Evolutionary conservation across 2,888 invertebrate genomes (phyloP), one percentile per base, ranked within the genome.

Genomic region (Stenodera caucasica): DNA sequence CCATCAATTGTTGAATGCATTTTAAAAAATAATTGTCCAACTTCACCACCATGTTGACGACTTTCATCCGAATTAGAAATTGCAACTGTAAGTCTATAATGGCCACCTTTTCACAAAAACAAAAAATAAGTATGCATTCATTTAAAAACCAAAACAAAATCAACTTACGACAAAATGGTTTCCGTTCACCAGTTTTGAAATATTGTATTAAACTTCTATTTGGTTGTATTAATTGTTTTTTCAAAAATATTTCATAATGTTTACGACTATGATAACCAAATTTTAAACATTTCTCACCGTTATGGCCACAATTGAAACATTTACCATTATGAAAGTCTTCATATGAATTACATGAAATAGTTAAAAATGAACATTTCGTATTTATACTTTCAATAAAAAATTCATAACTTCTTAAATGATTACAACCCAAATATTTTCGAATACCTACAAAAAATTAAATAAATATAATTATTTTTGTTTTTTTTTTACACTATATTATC

Each of bases 301-400:
- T 83, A 69, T 81, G 80, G 53, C 85, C 85, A 74, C 92, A 92
- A 52, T 85, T 85, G 54, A 88, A 86, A 74, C 92, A 92, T 68
- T 85, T 85, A 4, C 89, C 91, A 53, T 83, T 86, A 26, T 26
- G 18, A 15, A 55, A 55, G 9, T 55, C 88, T 74, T 91, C 89
- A 81, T 88, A 92, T 18, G 90, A 90, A 14, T 87, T 83, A 76
- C 96, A 96, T 57, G 90, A 87, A 57, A 92, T 88, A 0, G 89
- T 89, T 73, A 87, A 81, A 75, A 91, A 96, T 0, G 90, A 88
- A 71, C 96, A 96, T 12, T 82, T 79, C 0, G 89, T 85, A 64
- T 89, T 88, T 53, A 96, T 88, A 68, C 92, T 94, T 79, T 96
- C 96, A 0, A 86, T 89, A 76, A 92, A 95, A 75, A 88, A 90